Evolutionary conservation across 2,888 invertebrate genomes (phyloP).

Genomic region (Stegana nigrithorax): DNA sequence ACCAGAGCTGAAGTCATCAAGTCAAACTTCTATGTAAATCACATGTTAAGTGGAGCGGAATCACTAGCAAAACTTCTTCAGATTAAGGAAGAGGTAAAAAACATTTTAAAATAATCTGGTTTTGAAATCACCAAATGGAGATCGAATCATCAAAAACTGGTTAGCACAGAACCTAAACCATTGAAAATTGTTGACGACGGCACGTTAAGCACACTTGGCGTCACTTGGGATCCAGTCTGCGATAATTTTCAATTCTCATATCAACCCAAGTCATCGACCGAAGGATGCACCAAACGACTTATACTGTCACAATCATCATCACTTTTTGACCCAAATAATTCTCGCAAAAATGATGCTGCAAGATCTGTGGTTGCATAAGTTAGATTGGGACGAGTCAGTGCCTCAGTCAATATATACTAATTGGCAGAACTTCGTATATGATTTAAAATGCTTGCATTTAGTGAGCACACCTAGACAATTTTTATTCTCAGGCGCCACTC

Average conservation of each 20-base stretch:
- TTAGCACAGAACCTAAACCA: neutral
- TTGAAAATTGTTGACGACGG: neutral
- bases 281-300: neutral
- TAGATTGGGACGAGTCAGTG: neutral
- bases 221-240: neutral
- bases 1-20: neutral
- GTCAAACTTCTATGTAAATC: neutral
- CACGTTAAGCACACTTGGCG: neutral
- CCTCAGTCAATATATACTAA: neutral
- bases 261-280: too few relatives aligned
- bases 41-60: neutral
- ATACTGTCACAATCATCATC: neutral
- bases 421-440: neutral
- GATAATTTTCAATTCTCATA: neutral
- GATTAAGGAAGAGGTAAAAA: neutral
- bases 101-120: neutral
- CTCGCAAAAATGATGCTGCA: neutral
- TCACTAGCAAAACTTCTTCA: neutral
- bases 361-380: neutral
- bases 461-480: constrained; percentile 12
- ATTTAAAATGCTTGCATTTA: neutral
- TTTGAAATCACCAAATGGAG: neutral
- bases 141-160: neutral
- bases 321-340: neutral
- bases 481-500: neutral